These are phyloP conservation scores for Macrophya alboannulata DNA, from an alignment of 2,888 invertebrate species.

Conservation along the genomic window DNA sequence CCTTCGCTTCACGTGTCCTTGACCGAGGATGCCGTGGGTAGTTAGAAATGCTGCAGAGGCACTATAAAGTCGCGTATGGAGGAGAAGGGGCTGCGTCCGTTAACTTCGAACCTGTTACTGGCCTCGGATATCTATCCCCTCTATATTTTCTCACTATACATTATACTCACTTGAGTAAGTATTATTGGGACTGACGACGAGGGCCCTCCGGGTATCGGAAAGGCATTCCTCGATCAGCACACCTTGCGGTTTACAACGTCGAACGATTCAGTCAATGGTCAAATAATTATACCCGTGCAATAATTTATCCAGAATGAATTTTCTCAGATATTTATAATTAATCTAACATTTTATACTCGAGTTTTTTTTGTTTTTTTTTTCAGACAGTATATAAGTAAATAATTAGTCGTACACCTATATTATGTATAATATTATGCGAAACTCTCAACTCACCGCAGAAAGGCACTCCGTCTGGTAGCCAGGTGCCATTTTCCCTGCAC, in stretches of 20 bases:
- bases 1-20: constrained; percentile 40
- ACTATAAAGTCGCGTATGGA: constrained; percentile 1
- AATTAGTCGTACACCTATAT: too few species aligned
- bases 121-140: constrained; percentile 16
- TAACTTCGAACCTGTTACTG: constrained; percentile 64
- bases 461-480: constrained; percentile 95
- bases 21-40: constrained; percentile 57
- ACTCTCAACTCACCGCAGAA: constrained; percentile 91
- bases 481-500: constrained; percentile 88
- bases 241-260: constrained; percentile 25
- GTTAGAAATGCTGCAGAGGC: constrained; percentile 56
- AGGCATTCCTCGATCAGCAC: constrained; percentile 28
- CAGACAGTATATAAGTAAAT: too few species aligned
- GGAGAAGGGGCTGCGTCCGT: constrained; percentile 62
- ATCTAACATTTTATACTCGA: too few species aligned
- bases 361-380: too few species aligned
- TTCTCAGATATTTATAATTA: background rate
- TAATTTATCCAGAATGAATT: background rate
- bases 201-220: constrained; percentile 17
- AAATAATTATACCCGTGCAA: too few species aligned
- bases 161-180: constrained; percentile 17
- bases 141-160: background rate
- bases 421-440: background rate
- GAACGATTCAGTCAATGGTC: background rate
- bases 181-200: constrained; percentile 38